A percentile compares a stretch with the other conserved stretches of the same genome.
Conservation (phyloP, 2,113 vertebrate genomes). For the Alligator sinensis region DNA sequence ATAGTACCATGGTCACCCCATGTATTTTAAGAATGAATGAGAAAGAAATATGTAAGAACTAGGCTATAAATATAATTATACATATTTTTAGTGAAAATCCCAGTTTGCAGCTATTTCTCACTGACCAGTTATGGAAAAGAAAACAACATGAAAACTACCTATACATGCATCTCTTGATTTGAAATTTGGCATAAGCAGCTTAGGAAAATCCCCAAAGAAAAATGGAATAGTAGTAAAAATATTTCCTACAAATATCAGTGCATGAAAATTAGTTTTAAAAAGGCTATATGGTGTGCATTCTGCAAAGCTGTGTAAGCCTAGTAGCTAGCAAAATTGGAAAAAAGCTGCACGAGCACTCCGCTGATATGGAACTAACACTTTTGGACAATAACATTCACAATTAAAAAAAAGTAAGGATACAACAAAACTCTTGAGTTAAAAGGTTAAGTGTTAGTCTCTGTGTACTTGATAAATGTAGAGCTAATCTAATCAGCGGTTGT, state of each 20-base stretch:
- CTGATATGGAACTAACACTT: conserved; percentile 31
- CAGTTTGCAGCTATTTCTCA: background rate
- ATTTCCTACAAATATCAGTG: conserved; percentile 16
- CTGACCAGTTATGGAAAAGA: background rate
- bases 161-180: background rate
- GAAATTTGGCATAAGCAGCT: background rate
- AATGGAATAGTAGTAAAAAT: background rate
- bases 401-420: conserved; percentile 70
- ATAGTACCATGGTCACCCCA: background rate
- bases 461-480: conserved; percentile 79
- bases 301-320: background rate
- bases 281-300: background rate
- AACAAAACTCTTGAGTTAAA: conserved; percentile 75
- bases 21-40: background rate
- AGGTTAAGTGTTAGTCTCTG: conserved; percentile 81
- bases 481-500: conserved; percentile 81
- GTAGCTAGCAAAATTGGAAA: conserved; percentile 33
- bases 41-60: background rate
- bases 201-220: background rate
- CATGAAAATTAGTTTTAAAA: conserved; percentile 24
- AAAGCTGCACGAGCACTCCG: conserved; percentile 36
- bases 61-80: background rate
- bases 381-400: conserved; percentile 53
- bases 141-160: background rate
- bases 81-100: background rate